Evolutionary conservation across 2,797 vertebrate genomes (phyloP).

Genomic region (Pelodytes ibericus): DNA sequence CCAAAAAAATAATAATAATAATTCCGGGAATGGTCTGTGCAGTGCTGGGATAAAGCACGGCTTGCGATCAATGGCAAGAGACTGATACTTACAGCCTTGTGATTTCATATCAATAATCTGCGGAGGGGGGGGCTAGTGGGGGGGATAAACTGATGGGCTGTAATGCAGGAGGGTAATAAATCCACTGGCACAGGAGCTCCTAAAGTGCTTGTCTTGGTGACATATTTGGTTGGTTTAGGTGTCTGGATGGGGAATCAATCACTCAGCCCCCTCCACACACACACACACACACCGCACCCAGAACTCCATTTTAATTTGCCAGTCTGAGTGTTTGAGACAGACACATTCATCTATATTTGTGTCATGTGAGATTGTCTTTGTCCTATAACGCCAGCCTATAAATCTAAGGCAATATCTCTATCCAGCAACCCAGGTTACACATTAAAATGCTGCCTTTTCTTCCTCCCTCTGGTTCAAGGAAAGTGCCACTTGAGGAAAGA

Average conservation of each 20-base stretch:
- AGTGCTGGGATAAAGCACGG: slow-evolving; percentile 16
- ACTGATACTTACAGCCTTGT: slow-evolving; percentile 53
- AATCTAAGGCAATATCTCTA: slow-evolving; percentile 42
- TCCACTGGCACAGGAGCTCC: slow-evolving; percentile 63
- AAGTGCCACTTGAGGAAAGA: slow-evolving; percentile 20
- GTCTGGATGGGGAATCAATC: slow-evolving; percentile 79
- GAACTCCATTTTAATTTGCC: slow-evolving; percentile 67
- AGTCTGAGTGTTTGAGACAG: slow-evolving; percentile 59
- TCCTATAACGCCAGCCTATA: slow-evolving; percentile 59
- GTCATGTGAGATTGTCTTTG: slow-evolving; percentile 65
- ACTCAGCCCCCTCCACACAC: slow-evolving; percentile 63
- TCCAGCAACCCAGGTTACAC: slow-evolving; percentile 41
- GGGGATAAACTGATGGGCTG: slow-evolving; percentile 75
- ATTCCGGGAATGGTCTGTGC: slow-evolving; percentile 43
- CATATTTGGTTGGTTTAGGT: slow-evolving; percentile 73
- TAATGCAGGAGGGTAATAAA: slow-evolving; percentile 66
- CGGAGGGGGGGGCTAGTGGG: too few species aligned
- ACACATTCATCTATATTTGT: slow-evolving; percentile 69
- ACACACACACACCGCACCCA: slow-evolving; percentile 52
- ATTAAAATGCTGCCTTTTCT: slow-evolving; percentile 34
- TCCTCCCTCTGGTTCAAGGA: slow-evolving; percentile 28
- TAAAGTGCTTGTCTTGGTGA: slow-evolving; percentile 72
- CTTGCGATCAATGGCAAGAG: slow-evolving; percentile 48
- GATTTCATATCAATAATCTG: slow-evolving; percentile 53
- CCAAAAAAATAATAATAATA: too few species aligned